phyloP scores from a whole-genome alignment of 2,888 invertebrate species.

The Cheilosia soror region DNA sequence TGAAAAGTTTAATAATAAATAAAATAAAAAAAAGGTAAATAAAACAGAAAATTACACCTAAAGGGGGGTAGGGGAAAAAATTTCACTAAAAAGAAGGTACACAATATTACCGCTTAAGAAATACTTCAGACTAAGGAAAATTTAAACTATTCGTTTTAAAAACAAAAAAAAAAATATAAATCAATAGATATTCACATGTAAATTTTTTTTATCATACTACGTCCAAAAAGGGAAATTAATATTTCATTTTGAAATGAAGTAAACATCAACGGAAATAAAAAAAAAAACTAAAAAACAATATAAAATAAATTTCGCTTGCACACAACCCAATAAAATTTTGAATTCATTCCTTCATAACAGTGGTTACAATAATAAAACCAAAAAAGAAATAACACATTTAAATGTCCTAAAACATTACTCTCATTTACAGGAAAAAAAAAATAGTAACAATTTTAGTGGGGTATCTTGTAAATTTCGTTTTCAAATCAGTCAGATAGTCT shows the following conservation, averaged over 20 bases:
- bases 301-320: slow-evolving; percentile 54
- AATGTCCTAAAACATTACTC: slow-evolving; percentile 7
- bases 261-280: slow-evolving; percentile 15
- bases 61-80: slow-evolving; percentile 32
- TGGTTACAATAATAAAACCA: slow-evolving; percentile 2
- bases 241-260: neutral
- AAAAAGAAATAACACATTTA: slow-evolving; percentile 13
- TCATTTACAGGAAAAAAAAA: slow-evolving; percentile 11
- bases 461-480: slow-evolving; percentile 11
- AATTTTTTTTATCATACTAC: slow-evolving; percentile 24
- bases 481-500: slow-evolving; percentile 46
- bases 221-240: slow-evolving; percentile 36
- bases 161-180: neutral
- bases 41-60: slow-evolving; percentile 26
- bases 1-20: slow-evolving; percentile 51
- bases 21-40: slow-evolving; percentile 18
- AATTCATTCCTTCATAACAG: slow-evolving; percentile 25
- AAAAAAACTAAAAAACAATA: neutral
- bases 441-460: slow-evolving; percentile 12
- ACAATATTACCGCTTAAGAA: slow-evolving; percentile 43
- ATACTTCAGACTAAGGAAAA: slow-evolving; percentile 54
- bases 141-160: slow-evolving; percentile 56
- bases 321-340: slow-evolving; percentile 63
- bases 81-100: slow-evolving; percentile 55
- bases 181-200: slow-evolving; percentile 9